Percentiles rank a stretch among this genome's conserved stretches.
phyloP scores from a whole-genome alignment of 2,888 invertebrate genomes.

The Xanthostigma xanthostigma region DNA sequence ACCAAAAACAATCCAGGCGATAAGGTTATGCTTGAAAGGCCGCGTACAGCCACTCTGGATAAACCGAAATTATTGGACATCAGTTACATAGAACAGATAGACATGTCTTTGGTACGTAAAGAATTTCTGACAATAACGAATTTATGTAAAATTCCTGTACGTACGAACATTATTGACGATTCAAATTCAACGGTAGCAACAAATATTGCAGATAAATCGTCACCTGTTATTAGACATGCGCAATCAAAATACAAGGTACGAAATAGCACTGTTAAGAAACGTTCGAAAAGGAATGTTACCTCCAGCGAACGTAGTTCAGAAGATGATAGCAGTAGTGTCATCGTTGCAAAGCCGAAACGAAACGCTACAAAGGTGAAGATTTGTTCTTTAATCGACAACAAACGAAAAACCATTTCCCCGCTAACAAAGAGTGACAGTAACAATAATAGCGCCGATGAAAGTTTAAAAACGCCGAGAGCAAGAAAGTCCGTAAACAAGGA shows the following conservation, averaged over 20 bases:
- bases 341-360: too few species aligned
- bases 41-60: slow-evolving; percentile 40
- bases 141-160: slow-evolving; percentile 23
- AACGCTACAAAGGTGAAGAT: too few species aligned
- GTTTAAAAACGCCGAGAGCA: neutral
- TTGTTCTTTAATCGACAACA: slow-evolving; percentile 5
- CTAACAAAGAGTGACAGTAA: slow-evolving; percentile 11
- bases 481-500: slow-evolving; percentile 4
- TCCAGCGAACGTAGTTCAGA: slow-evolving; percentile 21
- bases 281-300: slow-evolving; percentile 9
- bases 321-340: slow-evolving; percentile 18
- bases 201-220: too few species aligned
- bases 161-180: too few species aligned
- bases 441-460: slow-evolving; percentile 7
- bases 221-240: too few species aligned
- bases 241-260: too few species aligned
- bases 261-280: too few species aligned
- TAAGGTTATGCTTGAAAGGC: slow-evolving; percentile 23
- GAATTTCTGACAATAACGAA: slow-evolving; percentile 31
- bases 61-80: slow-evolving; percentile 37
- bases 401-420: slow-evolving; percentile 8
- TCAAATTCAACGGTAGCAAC: too few species aligned
- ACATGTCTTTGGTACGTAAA: slow-evolving; percentile 39
- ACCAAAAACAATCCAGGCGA: slow-evolving; percentile 8
- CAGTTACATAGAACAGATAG: slow-evolving; percentile 33